Conservation (phyloP, 2,888 invertebrate species). For the Trachelus stipa region DNA sequence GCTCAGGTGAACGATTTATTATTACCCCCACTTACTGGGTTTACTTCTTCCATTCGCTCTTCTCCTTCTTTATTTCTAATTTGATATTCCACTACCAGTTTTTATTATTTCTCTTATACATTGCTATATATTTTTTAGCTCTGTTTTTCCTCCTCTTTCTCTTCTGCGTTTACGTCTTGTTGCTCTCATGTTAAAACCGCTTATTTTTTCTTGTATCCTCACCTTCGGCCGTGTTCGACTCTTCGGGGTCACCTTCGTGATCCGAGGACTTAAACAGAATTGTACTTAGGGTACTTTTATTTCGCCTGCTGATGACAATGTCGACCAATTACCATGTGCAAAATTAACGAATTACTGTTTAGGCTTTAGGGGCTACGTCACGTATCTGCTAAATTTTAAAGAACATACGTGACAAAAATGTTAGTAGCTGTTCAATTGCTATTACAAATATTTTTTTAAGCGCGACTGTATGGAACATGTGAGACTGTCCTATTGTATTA, state of each 20-base stretch:
- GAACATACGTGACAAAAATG: not conserved
- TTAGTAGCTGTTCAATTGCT: not conserved
- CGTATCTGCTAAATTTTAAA: not conserved
- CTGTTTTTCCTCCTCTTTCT: conserved; percentile 25
- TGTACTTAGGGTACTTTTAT: not conserved
- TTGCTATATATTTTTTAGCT: conserved; percentile 22
- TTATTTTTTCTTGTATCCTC: not conserved
- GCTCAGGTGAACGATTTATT: conserved; percentile 63
- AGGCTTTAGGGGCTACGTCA: not conserved
- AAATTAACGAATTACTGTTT: not conserved
- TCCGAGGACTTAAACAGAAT: not conserved
- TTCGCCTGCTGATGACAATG: not conserved
- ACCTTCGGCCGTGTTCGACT: not conserved
- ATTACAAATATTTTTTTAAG: not conserved
- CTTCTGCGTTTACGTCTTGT: conserved; percentile 17
- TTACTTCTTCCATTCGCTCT: conserved; percentile 17
- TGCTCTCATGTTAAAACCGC: not conserved
- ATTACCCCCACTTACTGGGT: conserved; percentile 47
- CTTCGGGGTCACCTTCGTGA: not conserved
- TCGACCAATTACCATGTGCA: not conserved
- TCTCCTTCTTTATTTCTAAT: conserved; percentile 18
- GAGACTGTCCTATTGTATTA: not conserved
- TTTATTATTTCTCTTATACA: conserved; percentile 12
- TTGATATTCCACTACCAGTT: not conserved
- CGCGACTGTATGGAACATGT: not conserved